Evolutionary conservation across 1,140 invertebrate genomes (phyloP), one percentile per base, ranked within the genome.

Genomic region (Coptotermes formosanus): DNA sequence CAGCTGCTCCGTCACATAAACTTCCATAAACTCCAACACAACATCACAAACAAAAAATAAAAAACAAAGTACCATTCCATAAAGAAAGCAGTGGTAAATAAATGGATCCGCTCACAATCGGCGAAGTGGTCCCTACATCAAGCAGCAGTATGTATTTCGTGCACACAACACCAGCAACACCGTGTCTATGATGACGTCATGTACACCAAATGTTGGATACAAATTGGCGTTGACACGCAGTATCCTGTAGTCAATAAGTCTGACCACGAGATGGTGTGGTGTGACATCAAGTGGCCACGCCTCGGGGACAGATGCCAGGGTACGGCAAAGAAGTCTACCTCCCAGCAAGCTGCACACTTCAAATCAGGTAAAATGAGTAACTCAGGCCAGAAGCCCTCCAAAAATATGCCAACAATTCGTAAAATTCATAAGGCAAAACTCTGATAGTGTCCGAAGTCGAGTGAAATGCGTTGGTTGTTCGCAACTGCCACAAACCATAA

Each of bases 61-160:
- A 59, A 75, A 75, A 64, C 12, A 64, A 64, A 21, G 12, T n/a
- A 64, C 59, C 11, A 21, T 75, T 75, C 30, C 64, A 75, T 75
- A 75, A 75, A 75, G 64, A 75, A 75, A n/a, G 4, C 64, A 75
- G 64, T 25, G 7, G n/a, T 16, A 75, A 75, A 75, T 30, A 75
- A 75, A 75, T 75, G 64, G 25, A 30, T 75, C n/a, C 64, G 64
- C 30, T 75, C 64, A 75, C 64, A 75, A 30, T 25, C 25, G n/a
- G n/a, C 64, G 64, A 75, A 75, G 64, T 75, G 4, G n/a, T 75
- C 64, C 64, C n/a, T 75, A 75, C 30, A 75, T 75, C 64, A 75
- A 75, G n/a, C 64, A 7, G 64, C 30, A 30, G 64, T n/a, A 75
- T 9, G 30, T 75, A 25, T 75, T 75, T 75, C 64, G 64, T 75